A percentile compares a stretch with the other conserved stretches of the same genome.
Conservation (phyloP, 2,113 vertebrate genomes). For the Tiliqua scincoides region DNA sequence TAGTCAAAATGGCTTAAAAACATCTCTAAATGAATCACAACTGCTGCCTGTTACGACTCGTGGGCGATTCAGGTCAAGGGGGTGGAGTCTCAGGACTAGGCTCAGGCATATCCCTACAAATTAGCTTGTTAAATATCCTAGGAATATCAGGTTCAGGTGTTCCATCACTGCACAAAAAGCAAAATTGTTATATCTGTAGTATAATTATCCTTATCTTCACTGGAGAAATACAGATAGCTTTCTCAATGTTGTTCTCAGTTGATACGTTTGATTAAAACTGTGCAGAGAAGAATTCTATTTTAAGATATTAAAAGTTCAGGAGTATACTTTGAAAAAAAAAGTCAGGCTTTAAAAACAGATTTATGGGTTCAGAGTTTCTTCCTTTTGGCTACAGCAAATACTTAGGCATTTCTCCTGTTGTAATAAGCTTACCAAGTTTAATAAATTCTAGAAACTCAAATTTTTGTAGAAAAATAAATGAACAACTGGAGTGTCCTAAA, state of each 20-base stretch:
- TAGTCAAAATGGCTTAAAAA: too few relatives aligned
- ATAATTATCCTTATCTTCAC: neutral
- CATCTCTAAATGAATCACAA: too few relatives aligned
- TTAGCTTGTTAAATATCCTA: neutral
- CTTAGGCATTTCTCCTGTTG: conserved; percentile 26
- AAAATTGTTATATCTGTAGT: neutral
- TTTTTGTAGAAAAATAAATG: neutral
- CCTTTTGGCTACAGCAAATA: conserved; percentile 32
- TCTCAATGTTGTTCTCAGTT: conserved; percentile 13
- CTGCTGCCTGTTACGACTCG: too few relatives aligned
- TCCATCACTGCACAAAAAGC: neutral
- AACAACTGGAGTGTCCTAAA: neutral
- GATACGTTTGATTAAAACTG: conserved; percentile 32
- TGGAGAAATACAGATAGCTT: neutral
- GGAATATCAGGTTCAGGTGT: neutral
- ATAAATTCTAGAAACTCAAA: conserved; percentile 14
- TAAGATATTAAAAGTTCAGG: neutral
- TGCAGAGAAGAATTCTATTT: neutral
- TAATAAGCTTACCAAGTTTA: conserved; percentile 25
- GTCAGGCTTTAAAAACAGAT: conserved; percentile 27
- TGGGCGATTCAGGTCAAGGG: too few relatives aligned
- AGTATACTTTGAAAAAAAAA: neutral
- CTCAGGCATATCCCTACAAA: too few relatives aligned
- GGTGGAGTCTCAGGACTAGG: too few relatives aligned
- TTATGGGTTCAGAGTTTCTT: conserved; percentile 42